These are phyloP conservation scores for Aviceda leuphotes DNA, from an alignment of 2,797 vertebrate genomes.

Conservation along the genomic window DNA sequence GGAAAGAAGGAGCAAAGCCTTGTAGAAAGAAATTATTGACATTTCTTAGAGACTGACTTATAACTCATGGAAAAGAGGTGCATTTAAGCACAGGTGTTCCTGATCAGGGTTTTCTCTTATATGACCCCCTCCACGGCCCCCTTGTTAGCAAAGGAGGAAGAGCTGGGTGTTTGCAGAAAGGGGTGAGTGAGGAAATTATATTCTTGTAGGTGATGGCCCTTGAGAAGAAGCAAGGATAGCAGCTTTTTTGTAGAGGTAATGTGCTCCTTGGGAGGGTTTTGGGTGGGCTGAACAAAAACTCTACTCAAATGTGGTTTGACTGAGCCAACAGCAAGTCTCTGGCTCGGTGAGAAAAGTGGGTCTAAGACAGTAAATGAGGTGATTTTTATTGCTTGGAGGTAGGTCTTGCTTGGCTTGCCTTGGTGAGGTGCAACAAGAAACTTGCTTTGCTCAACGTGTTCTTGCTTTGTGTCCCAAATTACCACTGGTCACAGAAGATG, in stretches of 20 bases:
- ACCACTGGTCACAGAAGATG: neutral
- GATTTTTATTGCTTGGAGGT: neutral
- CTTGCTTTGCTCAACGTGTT: neutral
- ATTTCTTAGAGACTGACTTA: neutral
- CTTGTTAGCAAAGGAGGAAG: neutral
- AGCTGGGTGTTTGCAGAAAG: neutral
- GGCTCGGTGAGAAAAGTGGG: accelerated
- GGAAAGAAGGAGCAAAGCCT: neutral
- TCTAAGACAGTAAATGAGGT: neutral
- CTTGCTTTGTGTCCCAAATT: neutral
- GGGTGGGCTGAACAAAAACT: neutral
- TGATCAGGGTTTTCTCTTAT: neutral
- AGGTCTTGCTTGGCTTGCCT: neutral
- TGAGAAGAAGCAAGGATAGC: neutral
- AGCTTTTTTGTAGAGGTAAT: neutral
- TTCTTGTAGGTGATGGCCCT: accelerated
- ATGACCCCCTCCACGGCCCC: accelerated
- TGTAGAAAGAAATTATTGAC: neutral
- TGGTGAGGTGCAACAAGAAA: neutral
- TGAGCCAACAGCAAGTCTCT: neutral
- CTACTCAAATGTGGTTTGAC: neutral
- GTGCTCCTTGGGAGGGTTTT: neutral
- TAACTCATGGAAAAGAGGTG: neutral
- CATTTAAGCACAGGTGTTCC: neutral
- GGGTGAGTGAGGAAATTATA: neutral